phyloP scores from a whole-genome alignment of 2,113 vertebrate genomes.

The Pseudois nayaur region DNA sequence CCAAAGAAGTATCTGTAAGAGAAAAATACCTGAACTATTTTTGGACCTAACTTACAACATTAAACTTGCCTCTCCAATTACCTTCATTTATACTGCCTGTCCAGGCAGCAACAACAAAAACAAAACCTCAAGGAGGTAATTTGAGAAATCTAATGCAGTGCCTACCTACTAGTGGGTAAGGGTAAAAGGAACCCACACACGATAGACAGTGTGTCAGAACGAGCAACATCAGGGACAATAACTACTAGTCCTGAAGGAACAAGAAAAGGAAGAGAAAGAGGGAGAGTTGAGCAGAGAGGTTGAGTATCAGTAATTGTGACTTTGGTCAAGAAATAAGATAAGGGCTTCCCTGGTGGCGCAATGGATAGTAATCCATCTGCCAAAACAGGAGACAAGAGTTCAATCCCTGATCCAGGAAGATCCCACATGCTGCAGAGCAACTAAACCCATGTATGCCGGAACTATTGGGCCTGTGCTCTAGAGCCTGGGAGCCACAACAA shows the following conservation, averaged over 20 bases:
- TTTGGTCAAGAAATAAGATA: background rate
- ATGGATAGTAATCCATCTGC: background rate
- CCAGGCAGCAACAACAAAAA: background rate
- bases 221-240: background rate
- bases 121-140: background rate
- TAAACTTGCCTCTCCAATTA: background rate
- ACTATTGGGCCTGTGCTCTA: background rate
- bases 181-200: background rate
- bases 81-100: background rate
- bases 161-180: background rate
- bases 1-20: background rate
- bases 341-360: background rate
- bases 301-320: background rate
- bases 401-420: background rate
- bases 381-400: background rate
- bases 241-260: background rate
- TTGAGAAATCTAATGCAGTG: background rate
- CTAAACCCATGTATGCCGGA: background rate
- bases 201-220: background rate
- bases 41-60: background rate
- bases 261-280: background rate
- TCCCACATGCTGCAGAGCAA: background rate
- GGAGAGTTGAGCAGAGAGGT: background rate
- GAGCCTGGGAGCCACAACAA: background rate
- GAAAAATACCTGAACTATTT: background rate